Evolutionary conservation across 2,888 invertebrate species (phyloP).

Genomic region (Listrodromus nycthemerus): DNA sequence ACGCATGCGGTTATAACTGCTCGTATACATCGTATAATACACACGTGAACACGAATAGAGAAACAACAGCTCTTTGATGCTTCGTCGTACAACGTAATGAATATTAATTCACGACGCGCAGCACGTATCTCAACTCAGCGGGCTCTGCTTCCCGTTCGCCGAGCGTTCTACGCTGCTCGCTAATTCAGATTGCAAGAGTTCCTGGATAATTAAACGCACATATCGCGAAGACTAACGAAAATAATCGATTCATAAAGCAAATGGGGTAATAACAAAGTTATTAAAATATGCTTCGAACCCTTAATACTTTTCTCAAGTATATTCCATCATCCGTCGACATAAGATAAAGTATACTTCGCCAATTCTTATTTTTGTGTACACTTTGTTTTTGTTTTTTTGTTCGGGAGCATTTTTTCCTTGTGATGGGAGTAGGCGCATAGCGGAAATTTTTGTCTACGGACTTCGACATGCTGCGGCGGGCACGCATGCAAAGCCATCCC

Average conservation of each 20-base stretch:
- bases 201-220: constrained; percentile 18
- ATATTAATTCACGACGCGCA: constrained; percentile 77
- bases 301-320: background rate
- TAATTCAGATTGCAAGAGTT: constrained; percentile 66
- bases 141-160: background rate
- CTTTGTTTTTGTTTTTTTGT: constrained; percentile 9
- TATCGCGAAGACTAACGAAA: constrained; percentile 3
- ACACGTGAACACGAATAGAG: constrained; percentile 70
- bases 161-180: constrained; percentile 18
- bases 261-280: constrained; percentile 6
- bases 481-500: constrained; percentile 51
- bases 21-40: constrained; percentile 75
- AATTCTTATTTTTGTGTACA: background rate
- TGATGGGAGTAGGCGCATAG: constrained; percentile 24
- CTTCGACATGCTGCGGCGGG: constrained; percentile 32
- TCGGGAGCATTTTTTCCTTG: constrained; percentile 46
- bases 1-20: background rate
- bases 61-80: constrained; percentile 69
- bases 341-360: background rate
- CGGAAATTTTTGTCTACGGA: constrained; percentile 34
- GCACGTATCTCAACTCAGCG: constrained; percentile 10
- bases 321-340: background rate
- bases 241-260: constrained; percentile 16
- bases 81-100: constrained; percentile 75
- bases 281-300: constrained; percentile 1